These are phyloP conservation scores for Gavialis gangeticus DNA, from an alignment of 2,113 vertebrate species.

Conservation along the genomic window DNA sequence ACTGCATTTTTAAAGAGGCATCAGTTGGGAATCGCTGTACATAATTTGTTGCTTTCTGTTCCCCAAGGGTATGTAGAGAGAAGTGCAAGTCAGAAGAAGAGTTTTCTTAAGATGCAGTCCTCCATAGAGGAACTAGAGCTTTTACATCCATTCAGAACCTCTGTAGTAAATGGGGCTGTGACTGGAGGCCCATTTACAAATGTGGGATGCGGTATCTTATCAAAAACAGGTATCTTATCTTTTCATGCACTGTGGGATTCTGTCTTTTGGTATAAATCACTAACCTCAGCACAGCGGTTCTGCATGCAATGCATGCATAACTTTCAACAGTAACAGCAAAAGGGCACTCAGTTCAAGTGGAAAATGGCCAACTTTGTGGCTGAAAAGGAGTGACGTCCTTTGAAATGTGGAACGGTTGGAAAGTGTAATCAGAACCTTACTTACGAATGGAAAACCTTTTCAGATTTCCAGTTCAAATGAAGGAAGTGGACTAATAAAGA, in stretches of 20 bases:
- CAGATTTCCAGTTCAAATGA: not conserved
- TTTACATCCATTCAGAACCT: not conserved
- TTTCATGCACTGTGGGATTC: not conserved
- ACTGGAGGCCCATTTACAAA: too few species aligned
- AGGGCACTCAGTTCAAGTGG: not conserved
- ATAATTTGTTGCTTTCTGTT: fast-evolving
- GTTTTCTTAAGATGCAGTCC: not conserved
- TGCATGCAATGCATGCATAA: not conserved
- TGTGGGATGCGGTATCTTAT: too few species aligned
- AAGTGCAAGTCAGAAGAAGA: not conserved
- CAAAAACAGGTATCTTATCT: too few species aligned
- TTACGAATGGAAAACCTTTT: not conserved
- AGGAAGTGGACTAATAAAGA: not conserved
- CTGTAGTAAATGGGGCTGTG: not conserved
- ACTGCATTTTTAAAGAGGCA: not conserved
- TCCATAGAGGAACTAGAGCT: not conserved
- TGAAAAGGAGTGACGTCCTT: not conserved
- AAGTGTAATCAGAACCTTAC: too few species aligned
- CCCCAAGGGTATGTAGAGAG: not conserved
- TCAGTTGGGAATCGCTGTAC: not conserved
- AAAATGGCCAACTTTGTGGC: not conserved
- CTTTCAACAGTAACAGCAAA: not conserved
- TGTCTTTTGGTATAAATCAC: not conserved
- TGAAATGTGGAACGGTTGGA: not conserved
- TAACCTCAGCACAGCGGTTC: not conserved